Percentiles rank a stretch among this genome's conserved stretches.
phyloP scores from a whole-genome alignment of 2,797 vertebrate genomes.

The Betta splendens region DNA sequence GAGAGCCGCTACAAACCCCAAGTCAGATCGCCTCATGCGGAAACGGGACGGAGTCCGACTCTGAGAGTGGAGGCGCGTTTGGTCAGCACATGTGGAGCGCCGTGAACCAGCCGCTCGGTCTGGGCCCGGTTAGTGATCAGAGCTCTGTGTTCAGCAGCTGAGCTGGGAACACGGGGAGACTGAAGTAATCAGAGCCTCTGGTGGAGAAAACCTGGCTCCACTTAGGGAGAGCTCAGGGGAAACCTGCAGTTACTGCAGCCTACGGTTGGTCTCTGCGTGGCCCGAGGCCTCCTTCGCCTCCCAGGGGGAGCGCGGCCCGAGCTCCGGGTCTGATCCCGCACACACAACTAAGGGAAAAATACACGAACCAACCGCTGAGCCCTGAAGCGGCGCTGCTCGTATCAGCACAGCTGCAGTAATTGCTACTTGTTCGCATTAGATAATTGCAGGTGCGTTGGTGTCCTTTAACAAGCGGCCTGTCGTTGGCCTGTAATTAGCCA shows the following conservation, averaged over 20 bases:
- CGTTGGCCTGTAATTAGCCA: slow-evolving; percentile 38
- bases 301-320: too few relatives aligned
- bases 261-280: too few relatives aligned
- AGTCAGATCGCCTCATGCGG: too few relatives aligned
- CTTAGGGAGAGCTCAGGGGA: slow-evolving; percentile 31
- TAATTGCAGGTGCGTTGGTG: slow-evolving; percentile 33
- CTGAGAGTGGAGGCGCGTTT: slow-evolving; percentile 26
- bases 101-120: slow-evolving; percentile 5
- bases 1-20: too few relatives aligned
- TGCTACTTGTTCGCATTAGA: slow-evolving; percentile 46
- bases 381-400: too few relatives aligned
- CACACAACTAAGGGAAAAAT: too few relatives aligned
- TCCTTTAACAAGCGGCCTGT: slow-evolving; percentile 53
- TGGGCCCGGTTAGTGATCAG: slow-evolving; percentile 24
- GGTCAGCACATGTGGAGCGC: slow-evolving; percentile 63
- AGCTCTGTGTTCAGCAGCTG: slow-evolving; percentile 40
- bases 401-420: slow-evolving; percentile 40
- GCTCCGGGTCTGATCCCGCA: too few relatives aligned
- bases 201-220: slow-evolving; percentile 48
- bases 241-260: slow-evolving; percentile 43
- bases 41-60: too few relatives aligned
- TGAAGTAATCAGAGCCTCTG: slow-evolving; percentile 37
- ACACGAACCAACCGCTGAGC: too few relatives aligned
- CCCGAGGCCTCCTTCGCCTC: too few relatives aligned
- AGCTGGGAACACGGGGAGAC: not conserved